These are phyloP conservation scores for Rhamnusium bicolor DNA, from an alignment of 2,888 invertebrate genomes.

Conservation along the genomic window DNA sequence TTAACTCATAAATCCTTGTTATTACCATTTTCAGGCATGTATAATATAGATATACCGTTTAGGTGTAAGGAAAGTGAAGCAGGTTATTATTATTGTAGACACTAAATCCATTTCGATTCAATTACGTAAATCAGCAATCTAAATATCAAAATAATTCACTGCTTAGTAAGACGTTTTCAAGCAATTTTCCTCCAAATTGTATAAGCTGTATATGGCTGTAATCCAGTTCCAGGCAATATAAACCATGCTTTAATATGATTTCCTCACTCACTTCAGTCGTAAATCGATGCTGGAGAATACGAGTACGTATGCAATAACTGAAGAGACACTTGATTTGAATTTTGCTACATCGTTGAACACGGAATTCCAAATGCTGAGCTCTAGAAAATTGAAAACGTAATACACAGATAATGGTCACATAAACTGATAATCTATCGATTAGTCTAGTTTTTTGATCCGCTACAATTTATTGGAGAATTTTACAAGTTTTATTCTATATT, in stretches of 20 bases:
- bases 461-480: neutral
- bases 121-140: neutral
- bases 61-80: too few relatives aligned
- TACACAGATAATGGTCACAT: conserved; percentile 22
- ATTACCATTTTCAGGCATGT: too few relatives aligned
- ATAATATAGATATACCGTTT: too few relatives aligned
- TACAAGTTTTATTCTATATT: neutral
- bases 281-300: neutral
- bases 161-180: neutral
- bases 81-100: too few relatives aligned
- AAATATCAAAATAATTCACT: neutral
- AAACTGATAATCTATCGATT: conserved; percentile 22
- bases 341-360: conserved; percentile 33
- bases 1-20: too few relatives aligned
- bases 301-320: conserved; percentile 18
- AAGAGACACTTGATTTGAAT: conserved; percentile 34
- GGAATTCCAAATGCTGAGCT: conserved; percentile 21
- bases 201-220: neutral
- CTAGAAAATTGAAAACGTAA: conserved; percentile 34
- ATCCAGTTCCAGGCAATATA: neutral
- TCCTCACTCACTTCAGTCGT: neutral
- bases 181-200: neutral
- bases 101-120: neutral
- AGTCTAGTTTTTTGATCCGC: neutral
- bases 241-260: neutral